Percentiles rank a stretch among this genome's conserved stretches.
Evolutionary conservation across 2,113 vertebrate species (phyloP).

Genomic region (Oreochromis tanganicae): DNA sequence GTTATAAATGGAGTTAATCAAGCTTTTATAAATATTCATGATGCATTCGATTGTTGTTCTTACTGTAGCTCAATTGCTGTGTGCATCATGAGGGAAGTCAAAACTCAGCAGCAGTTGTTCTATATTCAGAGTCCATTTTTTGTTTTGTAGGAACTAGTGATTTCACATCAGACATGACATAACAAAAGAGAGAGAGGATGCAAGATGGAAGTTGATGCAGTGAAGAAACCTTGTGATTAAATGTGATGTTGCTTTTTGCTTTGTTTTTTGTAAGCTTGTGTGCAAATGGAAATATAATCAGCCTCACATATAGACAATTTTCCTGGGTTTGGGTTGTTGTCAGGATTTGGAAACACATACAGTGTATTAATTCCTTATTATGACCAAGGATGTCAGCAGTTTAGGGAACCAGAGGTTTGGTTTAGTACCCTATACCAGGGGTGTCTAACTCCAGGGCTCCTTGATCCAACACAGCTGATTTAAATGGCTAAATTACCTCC

Average conservation of each 20-base stretch:
- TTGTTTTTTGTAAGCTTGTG: not conserved
- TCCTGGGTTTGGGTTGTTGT: not conserved
- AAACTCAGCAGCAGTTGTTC: not conserved
- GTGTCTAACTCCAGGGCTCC: not conserved
- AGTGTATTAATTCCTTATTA: not conserved
- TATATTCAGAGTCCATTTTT: not conserved
- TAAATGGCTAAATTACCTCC: not conserved
- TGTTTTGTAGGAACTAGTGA: not conserved
- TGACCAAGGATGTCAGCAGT: not conserved
- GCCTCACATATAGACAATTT: accelerated
- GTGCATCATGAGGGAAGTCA: not conserved
- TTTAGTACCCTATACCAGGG: not conserved
- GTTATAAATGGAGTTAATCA: not conserved
- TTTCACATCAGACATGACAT: not conserved
- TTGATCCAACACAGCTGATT: not conserved
- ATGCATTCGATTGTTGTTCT: not conserved
- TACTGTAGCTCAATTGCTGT: not conserved
- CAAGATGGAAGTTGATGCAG: not conserved
- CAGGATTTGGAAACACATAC: not conserved
- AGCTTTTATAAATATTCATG: not conserved
- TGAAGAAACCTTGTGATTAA: not conserved
- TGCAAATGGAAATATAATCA: not conserved
- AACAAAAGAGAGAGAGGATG: not conserved
- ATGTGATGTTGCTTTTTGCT: not conserved
- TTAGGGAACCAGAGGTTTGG: accelerated